Conservation (phyloP, 2,797 vertebrate genomes). For the Odontamblyopus rebecca region DNA sequence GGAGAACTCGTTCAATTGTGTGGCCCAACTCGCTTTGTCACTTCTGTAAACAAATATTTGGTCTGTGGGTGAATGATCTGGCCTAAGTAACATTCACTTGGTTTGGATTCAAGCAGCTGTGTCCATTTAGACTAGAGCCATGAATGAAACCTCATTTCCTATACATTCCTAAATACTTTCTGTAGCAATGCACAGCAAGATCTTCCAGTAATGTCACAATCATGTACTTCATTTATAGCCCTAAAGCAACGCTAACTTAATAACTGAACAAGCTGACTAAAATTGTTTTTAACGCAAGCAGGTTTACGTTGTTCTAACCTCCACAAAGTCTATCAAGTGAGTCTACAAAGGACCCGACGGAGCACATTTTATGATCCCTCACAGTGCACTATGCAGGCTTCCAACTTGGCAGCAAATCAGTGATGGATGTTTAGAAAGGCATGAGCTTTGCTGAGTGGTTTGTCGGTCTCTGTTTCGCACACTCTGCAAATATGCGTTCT, state of each 20-base stretch:
- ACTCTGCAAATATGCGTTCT: conserved; percentile 53
- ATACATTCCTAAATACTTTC: background rate
- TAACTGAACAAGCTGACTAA: conserved; percentile 9
- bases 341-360: background rate
- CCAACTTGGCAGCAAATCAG: conserved; percentile 10
- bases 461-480: conserved; percentile 27
- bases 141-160: background rate
- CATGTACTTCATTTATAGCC: background rate
- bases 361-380: conserved; percentile 19
- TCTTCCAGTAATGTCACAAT: conserved; percentile 12
- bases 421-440: conserved; percentile 41
- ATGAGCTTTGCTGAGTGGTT: conserved; percentile 15
- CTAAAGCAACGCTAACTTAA: background rate
- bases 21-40: background rate
- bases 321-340: conserved; percentile 9
- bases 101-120: no score
- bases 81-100: background rate
- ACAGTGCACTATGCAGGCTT: conserved; percentile 16
- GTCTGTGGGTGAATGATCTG: background rate
- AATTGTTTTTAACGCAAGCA: background rate
- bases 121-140: background rate
- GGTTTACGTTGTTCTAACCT: conserved; percentile 6
- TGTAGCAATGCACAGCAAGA: background rate
- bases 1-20: background rate
- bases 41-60: conserved; percentile 3